phyloP scores from a whole-genome alignment of 2,113 vertebrate species.

The Natator depressus region DNA sequence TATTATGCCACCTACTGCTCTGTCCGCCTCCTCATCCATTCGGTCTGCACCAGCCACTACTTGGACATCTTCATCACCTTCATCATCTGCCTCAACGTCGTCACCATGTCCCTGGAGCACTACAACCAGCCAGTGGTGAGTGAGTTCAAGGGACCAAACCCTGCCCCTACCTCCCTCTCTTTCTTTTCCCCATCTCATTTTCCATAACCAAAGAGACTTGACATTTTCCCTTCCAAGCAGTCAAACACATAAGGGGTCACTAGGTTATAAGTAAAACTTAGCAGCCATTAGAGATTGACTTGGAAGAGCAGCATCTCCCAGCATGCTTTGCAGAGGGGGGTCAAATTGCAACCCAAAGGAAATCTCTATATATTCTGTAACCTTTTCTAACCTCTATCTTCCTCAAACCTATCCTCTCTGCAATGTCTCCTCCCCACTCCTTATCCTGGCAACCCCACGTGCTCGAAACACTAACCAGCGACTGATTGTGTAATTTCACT shows the following conservation, averaged over 20 bases:
- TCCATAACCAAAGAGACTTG: neutral
- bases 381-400: neutral
- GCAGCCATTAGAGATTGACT: neutral
- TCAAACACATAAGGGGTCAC: neutral
- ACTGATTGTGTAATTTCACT: neutral
- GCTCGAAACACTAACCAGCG: neutral
- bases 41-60: slow-evolving; percentile 97
- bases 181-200: neutral
- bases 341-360: neutral
- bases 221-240: neutral
- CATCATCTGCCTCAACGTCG: slow-evolving; percentile 98
- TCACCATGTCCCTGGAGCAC: slow-evolving; percentile 99
- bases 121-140: slow-evolving; percentile 95
- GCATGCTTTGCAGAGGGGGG: neutral
- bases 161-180: neutral
- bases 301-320: neutral
- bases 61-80: slow-evolving; percentile 99
- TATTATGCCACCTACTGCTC: slow-evolving; percentile 93
- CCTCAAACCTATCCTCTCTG: neutral
- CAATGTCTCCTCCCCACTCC: neutral
- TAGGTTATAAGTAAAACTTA: neutral
- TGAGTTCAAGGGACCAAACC: slow-evolving; percentile 36
- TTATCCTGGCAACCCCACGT: neutral
- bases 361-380: neutral
- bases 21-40: slow-evolving; percentile 94